These are phyloP conservation scores for human (Homo sapiens) DNA, from an alignment of 2,113 vertebrate genomes.

Conservation along the genomic window GRCh38 chr3:143887501-143888000, in stretches of 20 bases:
- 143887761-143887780: neutral
- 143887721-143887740: neutral
- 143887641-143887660: neutral
- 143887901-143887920: neutral
- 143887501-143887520: neutral
- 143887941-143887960: conserved; percentile 15
- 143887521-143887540: neutral
- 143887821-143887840: neutral
- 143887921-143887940: neutral
- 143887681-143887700: neutral
- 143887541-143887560: neutral
- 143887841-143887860: neutral
- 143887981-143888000: neutral
- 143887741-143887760: neutral
- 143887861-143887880: neutral
- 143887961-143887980: conserved; percentile 1
- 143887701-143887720: neutral
- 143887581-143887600: neutral
- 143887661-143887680: neutral
- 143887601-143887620: neutral
- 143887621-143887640: neutral
- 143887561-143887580: neutral
- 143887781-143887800: neutral
- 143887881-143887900: neutral
- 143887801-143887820: neutral